A percentile compares a stretch with the other conserved stretches of the same genome.
Evolutionary conservation across 2,888 invertebrate genomes (phyloP).

Genomic region (Atethmia centrago): DNA sequence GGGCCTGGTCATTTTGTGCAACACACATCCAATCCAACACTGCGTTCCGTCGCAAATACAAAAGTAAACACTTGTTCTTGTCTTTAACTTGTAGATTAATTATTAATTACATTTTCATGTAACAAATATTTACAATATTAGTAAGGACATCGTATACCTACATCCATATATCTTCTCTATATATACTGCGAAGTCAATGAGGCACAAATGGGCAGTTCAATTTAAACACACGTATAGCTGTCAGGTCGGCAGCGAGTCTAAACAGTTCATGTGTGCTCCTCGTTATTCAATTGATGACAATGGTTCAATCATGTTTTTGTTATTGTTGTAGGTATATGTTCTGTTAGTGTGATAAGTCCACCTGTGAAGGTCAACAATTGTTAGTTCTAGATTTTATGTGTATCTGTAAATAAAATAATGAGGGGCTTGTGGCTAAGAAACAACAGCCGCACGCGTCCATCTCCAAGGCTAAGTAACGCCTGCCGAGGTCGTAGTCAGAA

Average conservation of each 20-base stretch:
- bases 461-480: too few species aligned
- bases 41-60: too few species aligned
- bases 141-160: neutral
- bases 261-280: constrained; percentile 23
- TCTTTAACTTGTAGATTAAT: too few species aligned
- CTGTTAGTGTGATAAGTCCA: constrained; percentile 26
- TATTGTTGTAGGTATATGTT: constrained; percentile 15
- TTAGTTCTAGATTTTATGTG: neutral
- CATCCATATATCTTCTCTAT: neutral
- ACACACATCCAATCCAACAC: too few species aligned
- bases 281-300: constrained; percentile 56
- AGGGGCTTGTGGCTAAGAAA: too few species aligned
- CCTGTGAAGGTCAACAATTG: constrained; percentile 29
- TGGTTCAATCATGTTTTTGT: constrained; percentile 45
- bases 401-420: neutral
- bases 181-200: constrained; percentile 1
- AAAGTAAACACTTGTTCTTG: too few species aligned
- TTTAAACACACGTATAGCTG: constrained; percentile 14
- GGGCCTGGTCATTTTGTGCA: too few species aligned
- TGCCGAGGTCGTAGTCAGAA: too few species aligned
- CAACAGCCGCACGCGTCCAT: too few species aligned
- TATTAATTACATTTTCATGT: neutral
- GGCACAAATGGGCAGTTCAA: constrained; percentile 14
- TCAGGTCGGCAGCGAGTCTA: constrained; percentile 10
- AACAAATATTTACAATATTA: neutral